Evolutionary conservation across 2,888 invertebrate species (phyloP).

Genomic region (Mythimna impura): DNA sequence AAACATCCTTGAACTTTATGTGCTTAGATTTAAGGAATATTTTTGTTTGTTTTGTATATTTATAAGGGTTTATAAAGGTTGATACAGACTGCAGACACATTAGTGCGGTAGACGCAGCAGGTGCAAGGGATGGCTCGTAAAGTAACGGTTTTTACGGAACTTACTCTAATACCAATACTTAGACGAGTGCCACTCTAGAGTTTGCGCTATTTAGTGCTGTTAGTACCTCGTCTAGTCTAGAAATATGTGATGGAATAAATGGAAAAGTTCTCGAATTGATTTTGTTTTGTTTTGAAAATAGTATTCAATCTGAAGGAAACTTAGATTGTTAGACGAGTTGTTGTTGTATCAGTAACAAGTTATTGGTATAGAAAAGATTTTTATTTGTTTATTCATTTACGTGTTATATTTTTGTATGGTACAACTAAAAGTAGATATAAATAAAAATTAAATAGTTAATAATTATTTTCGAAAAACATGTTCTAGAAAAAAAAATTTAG

Average conservation of each 20-base stretch:
- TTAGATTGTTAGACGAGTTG: not conserved
- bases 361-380: no score
- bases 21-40: not conserved
- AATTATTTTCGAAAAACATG: no score
- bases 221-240: constrained; percentile 3
- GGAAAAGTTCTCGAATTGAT: constrained; percentile 31
- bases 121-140: constrained; percentile 63
- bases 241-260: constrained; percentile 23
- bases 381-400: no score
- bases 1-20: not conserved
- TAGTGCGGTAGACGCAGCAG: constrained; percentile 67
- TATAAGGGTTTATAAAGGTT: not conserved
- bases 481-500: no score
- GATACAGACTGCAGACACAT: constrained; percentile 61
- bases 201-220: constrained; percentile 2
- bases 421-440: no score
- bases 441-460: no score
- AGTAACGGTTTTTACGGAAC: constrained; percentile 49
- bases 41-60: constrained; percentile 15
- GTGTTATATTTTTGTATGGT: no score
- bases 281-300: constrained; percentile 17
- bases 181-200: constrained; percentile 22
- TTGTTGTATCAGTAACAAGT: not conserved
- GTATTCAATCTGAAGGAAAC: not conserved
- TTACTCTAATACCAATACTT: constrained; percentile 26